These are phyloP conservation scores for Pristionchus maxplancki DNA, from an alignment of 2,888 invertebrate genomes.

Conservation along the genomic window DNA sequence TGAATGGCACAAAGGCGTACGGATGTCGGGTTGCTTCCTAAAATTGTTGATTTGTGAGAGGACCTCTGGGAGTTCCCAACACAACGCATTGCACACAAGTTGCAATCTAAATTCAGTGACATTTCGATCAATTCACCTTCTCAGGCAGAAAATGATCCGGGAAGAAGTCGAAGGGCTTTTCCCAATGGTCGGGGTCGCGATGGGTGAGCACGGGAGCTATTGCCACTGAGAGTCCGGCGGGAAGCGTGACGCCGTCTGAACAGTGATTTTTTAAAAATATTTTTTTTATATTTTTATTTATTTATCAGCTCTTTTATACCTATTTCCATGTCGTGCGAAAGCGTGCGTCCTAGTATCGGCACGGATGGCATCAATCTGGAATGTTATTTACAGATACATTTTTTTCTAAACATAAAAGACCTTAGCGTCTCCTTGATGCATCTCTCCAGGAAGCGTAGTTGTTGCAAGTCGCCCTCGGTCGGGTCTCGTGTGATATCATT, in stretches of 20 bases:
- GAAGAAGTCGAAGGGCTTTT: constrained; percentile 77
- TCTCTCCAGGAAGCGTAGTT: constrained; percentile 49
- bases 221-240: constrained; percentile 67
- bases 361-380: constrained; percentile 48
- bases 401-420: not conserved
- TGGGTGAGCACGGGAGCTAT: constrained; percentile 69
- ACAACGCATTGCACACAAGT: too few species aligned
- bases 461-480: constrained; percentile 70
- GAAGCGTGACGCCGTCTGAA: constrained; percentile 50
- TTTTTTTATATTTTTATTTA: too few species aligned
- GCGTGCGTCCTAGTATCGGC: constrained; percentile 17
- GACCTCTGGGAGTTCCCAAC: too few species aligned
- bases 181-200: constrained; percentile 70
- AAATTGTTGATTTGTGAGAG: too few species aligned
- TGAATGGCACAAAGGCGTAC: constrained; percentile 53
- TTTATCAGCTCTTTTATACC: too few species aligned
- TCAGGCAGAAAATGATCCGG: constrained; percentile 65
- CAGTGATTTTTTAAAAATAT: too few species aligned
- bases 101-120: too few species aligned
- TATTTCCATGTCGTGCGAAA: not conserved
- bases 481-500: constrained; percentile 53
- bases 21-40: constrained; percentile 51
- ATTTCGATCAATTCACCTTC: constrained; percentile 72
- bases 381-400: not conserved
- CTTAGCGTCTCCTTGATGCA: constrained; percentile 53